Evolutionary conservation across 2,113 vertebrate genomes (phyloP).

Genomic region (Leucoraja erinaceus): DNA sequence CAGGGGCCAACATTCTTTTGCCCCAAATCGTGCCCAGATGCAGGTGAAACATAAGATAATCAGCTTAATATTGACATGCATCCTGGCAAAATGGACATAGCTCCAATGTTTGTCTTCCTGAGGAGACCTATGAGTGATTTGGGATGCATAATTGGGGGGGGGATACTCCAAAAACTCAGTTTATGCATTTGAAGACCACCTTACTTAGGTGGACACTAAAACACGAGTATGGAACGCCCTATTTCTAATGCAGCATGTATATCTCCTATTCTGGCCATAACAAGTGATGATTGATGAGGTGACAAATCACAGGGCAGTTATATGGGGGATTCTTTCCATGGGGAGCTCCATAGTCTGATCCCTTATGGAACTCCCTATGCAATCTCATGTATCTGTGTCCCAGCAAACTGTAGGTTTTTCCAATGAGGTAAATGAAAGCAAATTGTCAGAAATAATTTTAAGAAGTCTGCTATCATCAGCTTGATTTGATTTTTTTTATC

Average conservation of each 20-base stretch:
- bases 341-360: no score
- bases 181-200: background rate
- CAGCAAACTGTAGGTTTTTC: background rate
- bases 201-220: no score
- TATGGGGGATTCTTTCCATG: background rate
- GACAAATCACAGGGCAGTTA: background rate
- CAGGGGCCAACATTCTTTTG: background rate
- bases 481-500: background rate
- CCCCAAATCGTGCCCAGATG: background rate
- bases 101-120: background rate
- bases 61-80: background rate
- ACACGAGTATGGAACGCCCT: background rate
- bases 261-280: background rate
- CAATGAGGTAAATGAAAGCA: background rate
- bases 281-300: background rate
- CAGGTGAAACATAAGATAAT: background rate
- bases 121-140: background rate
- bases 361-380: background rate
- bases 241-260: background rate
- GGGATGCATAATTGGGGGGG: background rate
- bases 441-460: background rate
- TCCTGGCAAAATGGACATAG: background rate
- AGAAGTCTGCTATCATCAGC: background rate
- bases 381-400: background rate
- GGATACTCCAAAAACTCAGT: background rate